Conservation (phyloP, 2,113 vertebrate genomes). For the Eulemur macaco region DNA sequence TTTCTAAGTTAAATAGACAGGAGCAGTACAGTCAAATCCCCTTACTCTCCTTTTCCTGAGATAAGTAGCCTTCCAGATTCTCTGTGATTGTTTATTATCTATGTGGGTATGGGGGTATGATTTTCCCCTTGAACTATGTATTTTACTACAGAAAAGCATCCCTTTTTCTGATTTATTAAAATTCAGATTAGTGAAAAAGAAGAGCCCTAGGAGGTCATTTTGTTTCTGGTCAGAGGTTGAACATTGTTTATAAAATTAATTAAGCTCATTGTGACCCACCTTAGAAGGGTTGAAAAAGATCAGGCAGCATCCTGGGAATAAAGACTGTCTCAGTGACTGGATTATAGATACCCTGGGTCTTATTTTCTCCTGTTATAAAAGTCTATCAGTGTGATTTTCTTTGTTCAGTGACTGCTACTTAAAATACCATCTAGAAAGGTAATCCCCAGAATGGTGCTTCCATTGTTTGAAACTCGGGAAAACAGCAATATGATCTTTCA, state of each 20-base stretch:
- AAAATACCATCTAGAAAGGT: slow-evolving; percentile 66
- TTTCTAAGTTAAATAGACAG: neutral
- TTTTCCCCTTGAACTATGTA: neutral
- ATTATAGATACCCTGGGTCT: neutral
- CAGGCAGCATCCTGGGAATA: neutral
- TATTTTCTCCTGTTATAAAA: slow-evolving; percentile 31
- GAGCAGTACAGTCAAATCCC: neutral
- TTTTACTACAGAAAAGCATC: neutral
- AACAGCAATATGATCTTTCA: slow-evolving; percentile 57
- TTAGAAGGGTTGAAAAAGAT: neutral
- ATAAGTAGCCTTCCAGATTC: neutral
- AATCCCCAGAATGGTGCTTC: slow-evolving; percentile 55
- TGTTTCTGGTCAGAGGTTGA: neutral
- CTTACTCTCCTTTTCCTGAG: neutral
- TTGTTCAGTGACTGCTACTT: slow-evolving; percentile 61
- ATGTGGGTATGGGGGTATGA: too few relatives aligned
- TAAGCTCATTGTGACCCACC: neutral
- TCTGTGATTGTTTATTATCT: neutral
- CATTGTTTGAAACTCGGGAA: slow-evolving; percentile 55
- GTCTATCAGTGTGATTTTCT: neutral
- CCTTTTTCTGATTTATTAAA: slow-evolving; percentile 16
- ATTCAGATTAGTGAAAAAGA: neutral
- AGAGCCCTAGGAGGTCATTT: neutral
- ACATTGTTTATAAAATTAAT: slow-evolving; percentile 50
- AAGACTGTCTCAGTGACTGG: neutral